Evolutionary conservation across 1,140 invertebrate genomes (phyloP).

Genomic region (Drosophila orena): DNA sequence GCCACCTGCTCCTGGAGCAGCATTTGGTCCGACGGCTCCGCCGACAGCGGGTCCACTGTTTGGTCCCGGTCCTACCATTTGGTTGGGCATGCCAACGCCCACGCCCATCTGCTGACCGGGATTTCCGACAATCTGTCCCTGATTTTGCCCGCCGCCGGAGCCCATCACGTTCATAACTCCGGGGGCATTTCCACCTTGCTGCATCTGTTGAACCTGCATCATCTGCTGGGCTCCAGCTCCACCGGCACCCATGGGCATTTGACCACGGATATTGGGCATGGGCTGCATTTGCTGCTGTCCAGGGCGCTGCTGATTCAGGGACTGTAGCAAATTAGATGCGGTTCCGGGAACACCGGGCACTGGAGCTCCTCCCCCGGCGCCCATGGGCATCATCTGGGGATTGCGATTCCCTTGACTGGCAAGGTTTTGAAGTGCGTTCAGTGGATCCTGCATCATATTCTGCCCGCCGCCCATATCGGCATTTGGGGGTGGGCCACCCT

Average conservation of each 20-base stretch:
- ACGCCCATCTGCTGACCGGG: constrained; percentile 85
- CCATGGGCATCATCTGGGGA: constrained; percentile 87
- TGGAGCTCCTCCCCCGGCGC: constrained; percentile 80
- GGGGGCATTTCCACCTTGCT: constrained; percentile 58
- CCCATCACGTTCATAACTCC: constrained; percentile 83
- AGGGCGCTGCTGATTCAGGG: constrained; percentile 78
- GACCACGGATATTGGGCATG: constrained; percentile 75
- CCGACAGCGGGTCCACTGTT: constrained; percentile 75
- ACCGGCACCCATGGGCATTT: constrained; percentile 64
- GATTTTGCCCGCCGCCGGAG: constrained; percentile 82
- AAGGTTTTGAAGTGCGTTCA: constrained; percentile 94
- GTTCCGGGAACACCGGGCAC: constrained; percentile 69
- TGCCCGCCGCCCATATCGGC: constrained; percentile 75
- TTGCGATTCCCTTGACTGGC: constrained; percentile 90
- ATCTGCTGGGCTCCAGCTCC: constrained; percentile 63
- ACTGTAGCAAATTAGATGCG: constrained; percentile 77
- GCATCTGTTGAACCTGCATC: constrained; percentile 85
- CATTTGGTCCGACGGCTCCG: constrained; percentile 44
- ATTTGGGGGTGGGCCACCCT: constrained; percentile 64
- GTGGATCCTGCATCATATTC: constrained; percentile 89
- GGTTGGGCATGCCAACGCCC: constrained; percentile 75
- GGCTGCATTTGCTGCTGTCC: constrained; percentile 82
- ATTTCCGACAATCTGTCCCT: constrained; percentile 79
- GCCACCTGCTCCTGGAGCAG: constrained; percentile 34
- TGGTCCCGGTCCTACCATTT: constrained; percentile 80